These are phyloP conservation scores for Pangasius macronema DNA, from an alignment of 2,797 vertebrate species.

Conservation along the genomic window DNA sequence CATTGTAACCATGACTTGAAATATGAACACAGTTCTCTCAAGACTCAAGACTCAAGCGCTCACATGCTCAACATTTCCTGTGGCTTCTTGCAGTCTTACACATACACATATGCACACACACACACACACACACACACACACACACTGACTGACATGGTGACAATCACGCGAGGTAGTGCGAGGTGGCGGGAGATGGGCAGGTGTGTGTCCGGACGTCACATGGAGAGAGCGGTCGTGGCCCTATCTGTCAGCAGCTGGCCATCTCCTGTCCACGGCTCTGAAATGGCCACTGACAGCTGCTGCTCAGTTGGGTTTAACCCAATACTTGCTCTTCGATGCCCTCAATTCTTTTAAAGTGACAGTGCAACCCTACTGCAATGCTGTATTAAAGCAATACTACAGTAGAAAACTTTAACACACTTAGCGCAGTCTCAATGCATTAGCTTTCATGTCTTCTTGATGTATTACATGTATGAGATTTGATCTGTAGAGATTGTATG, in stretches of 20 bases:
- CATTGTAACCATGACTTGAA: neutral
- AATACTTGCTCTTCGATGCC: slow-evolving; percentile 31
- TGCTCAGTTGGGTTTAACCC: slow-evolving; percentile 43
- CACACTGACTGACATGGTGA: slow-evolving; percentile 16
- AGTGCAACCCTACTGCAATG: slow-evolving; percentile 1
- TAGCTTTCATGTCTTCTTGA: neutral
- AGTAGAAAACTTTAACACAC: neutral
- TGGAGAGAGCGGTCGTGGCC: slow-evolving; percentile 53
- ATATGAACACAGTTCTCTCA: neutral
- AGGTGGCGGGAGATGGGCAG: slow-evolving; percentile 46
- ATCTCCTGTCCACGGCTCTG: slow-evolving; percentile 56
- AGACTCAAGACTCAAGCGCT: neutral
- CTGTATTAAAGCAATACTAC: neutral
- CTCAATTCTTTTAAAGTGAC: slow-evolving; percentile 54
- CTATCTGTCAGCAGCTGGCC: slow-evolving; percentile 59
- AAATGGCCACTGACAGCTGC: slow-evolving; percentile 58
- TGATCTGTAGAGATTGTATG: neutral
- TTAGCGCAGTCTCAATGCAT: neutral
- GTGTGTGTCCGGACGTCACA: slow-evolving; percentile 53
- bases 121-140: slow-evolving; percentile 14
- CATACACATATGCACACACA: neutral
- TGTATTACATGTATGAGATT: neutral
- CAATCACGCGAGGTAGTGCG: slow-evolving; percentile 31
- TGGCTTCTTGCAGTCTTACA: neutral
- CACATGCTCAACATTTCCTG: neutral